Conservation (phyloP, 30 jellyfish, hydroid and myxozoan species). For the Aurelia aurita complex sp. Pacific region DNA sequence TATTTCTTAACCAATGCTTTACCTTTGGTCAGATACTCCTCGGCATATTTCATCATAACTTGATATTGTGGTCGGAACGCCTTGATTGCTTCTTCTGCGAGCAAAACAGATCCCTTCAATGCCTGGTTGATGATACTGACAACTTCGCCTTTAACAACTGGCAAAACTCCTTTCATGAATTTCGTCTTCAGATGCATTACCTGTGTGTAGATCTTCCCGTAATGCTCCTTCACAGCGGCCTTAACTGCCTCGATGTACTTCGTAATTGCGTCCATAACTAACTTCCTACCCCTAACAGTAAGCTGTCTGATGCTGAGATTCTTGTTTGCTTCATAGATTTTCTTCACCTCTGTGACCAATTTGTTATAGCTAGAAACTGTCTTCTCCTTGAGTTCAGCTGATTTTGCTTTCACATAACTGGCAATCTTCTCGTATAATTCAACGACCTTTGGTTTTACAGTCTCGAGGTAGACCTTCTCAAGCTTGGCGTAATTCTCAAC, state of each 20-base stretch:
- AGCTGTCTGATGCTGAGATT: conserved; percentile 61
- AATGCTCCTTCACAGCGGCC: conserved; percentile 50
- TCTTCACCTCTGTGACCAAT: conserved; percentile 38
- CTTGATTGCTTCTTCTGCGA: conserved; percentile 78
- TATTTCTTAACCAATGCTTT: neutral
- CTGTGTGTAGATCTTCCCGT: conserved; percentile 35
- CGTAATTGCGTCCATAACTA: conserved; percentile 6
- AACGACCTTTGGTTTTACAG: conserved; percentile 52
- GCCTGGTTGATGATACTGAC: conserved; percentile 93
- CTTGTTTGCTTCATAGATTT: conserved; percentile 74
- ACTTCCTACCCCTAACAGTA: conserved; percentile 27
- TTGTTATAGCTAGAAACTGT: conserved; percentile 47
- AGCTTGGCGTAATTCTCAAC: conserved; percentile 21
- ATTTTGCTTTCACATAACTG: conserved; percentile 17
- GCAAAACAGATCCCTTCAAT: conserved; percentile 69
- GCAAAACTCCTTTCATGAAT: conserved; percentile 60
- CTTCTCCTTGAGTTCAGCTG: conserved; percentile 20
- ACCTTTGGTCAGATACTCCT: conserved; percentile 19
- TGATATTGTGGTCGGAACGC: conserved; percentile 87
- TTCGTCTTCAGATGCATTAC: conserved; percentile 28
- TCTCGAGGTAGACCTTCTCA: conserved; percentile 35
- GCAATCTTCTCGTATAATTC: conserved; percentile 47
- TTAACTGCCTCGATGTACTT: conserved; percentile 18
- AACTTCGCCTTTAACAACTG: conserved; percentile 79
- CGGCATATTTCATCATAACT: conserved; percentile 29